Conservation (phyloP, 1,140 invertebrate genomes). For the Saccostrea glomerata region DNA sequence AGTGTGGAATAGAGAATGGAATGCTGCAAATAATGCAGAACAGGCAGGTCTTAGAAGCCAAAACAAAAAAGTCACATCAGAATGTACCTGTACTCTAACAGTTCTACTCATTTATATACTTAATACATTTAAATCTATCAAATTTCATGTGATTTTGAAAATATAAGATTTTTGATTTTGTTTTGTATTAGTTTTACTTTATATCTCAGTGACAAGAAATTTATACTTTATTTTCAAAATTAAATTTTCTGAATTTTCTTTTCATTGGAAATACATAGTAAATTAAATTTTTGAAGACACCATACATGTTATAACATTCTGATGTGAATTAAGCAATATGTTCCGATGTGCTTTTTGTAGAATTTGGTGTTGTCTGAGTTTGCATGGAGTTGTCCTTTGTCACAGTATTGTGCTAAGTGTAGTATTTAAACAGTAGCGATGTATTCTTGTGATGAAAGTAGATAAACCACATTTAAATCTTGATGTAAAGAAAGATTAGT, state of each 20-base stretch:
- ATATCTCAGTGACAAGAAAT: too few species aligned
- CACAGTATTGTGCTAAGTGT: background rate
- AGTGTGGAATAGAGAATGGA: conserved; percentile 7
- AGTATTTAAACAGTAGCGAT: background rate
- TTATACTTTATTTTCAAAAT: too few species aligned
- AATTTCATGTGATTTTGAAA: background rate
- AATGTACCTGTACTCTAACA: background rate
- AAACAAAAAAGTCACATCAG: background rate
- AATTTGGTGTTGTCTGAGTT: background rate
- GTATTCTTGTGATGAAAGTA: background rate
- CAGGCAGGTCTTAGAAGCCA: background rate
- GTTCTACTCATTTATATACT: background rate
- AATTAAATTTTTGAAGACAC: background rate
- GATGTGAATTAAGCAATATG: background rate
- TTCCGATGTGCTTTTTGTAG: background rate
- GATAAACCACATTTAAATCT: background rate
- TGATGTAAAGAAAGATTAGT: background rate
- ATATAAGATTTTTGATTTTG: background rate
- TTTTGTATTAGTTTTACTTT: too few species aligned
- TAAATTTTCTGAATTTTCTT: too few species aligned
- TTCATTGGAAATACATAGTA: too few species aligned
- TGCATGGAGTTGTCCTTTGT: conserved; percentile 6
- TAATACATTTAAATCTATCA: background rate
- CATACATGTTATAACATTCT: background rate
- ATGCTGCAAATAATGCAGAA: conserved; percentile 10